These are phyloP conservation scores for Pristionchus pacificus DNA, from an alignment of 1,140 invertebrate species.

Conservation along the genomic window DNA sequence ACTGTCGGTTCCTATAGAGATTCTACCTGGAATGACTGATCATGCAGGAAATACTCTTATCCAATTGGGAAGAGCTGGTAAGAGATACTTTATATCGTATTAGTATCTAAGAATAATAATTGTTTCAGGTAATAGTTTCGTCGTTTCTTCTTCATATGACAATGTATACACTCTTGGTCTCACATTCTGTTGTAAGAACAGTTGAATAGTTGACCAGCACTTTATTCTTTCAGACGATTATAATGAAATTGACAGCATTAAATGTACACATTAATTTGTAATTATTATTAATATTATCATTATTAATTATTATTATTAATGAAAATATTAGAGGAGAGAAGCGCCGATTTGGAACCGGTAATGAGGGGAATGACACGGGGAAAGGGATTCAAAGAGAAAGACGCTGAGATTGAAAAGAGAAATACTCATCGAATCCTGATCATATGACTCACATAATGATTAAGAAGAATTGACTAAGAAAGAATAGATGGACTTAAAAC, in stretches of 20 bases:
- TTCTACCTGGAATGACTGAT: neutral
- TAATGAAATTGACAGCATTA: neutral
- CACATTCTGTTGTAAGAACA: neutral
- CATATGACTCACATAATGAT: no score
- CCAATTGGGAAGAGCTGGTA: neutral
- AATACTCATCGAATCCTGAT: no score
- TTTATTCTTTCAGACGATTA: neutral
- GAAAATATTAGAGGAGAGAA: neutral
- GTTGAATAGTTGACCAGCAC: neutral
- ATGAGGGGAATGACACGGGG: neutral
- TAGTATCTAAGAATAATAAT: no score
- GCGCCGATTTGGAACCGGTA: neutral
- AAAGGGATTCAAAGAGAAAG: no score
- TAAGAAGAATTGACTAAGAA: no score
- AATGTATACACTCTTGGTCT: neutral
- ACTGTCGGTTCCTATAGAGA: neutral
- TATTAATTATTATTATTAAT: neutral
- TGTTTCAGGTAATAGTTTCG: no score
- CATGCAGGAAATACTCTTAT: neutral
- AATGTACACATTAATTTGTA: neutral
- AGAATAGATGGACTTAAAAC: constrained; percentile 36
- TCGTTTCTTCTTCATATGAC: no score
- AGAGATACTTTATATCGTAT: neutral
- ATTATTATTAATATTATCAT: neutral
- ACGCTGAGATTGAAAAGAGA: no score